Percentiles rank a stretch among this genome's conserved stretches.
Evolutionary conservation across 2,797 vertebrate species (phyloP).

Genomic region (Melanotaenia parkinsoni): DNA sequence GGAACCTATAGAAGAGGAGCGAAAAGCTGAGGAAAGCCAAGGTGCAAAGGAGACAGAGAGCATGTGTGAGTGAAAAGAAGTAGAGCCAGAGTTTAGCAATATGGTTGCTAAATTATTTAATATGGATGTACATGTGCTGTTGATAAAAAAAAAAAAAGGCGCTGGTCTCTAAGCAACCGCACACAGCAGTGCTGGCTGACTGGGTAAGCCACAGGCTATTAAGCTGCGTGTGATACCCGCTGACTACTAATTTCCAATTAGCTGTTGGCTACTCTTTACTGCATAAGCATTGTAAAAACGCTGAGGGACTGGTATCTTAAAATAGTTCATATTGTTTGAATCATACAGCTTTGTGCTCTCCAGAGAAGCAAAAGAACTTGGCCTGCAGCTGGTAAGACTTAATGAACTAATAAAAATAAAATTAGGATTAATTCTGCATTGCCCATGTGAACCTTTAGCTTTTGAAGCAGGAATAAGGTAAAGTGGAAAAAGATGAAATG

Average conservation of each 20-base stretch:
- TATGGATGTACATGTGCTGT: slow-evolving; percentile 56
- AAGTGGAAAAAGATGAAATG: neutral
- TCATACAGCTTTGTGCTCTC: neutral
- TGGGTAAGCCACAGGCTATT: slow-evolving; percentile 26
- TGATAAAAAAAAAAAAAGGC: slow-evolving; percentile 48
- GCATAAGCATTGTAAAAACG: slow-evolving; percentile 11
- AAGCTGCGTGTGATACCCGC: slow-evolving; percentile 8
- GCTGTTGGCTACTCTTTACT: slow-evolving; percentile 25
- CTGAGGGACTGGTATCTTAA: neutral
- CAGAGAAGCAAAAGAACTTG: neutral
- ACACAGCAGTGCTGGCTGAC: slow-evolving; percentile 34
- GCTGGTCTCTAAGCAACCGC: slow-evolving; percentile 67
- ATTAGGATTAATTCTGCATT: neutral
- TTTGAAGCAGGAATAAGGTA: neutral
- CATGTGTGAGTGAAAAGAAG: slow-evolving; percentile 31
- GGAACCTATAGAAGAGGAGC: neutral
- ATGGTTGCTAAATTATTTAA: slow-evolving; percentile 69
- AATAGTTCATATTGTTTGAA: slow-evolving; percentile 9
- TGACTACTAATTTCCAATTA: slow-evolving; percentile 60
- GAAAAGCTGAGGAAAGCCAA: slow-evolving; percentile 6
- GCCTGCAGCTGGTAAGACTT: too few species aligned
- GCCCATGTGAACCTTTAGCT: neutral
- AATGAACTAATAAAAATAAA: neutral
- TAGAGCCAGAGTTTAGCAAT: slow-evolving; percentile 18
- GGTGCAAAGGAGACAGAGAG: slow-evolving; percentile 14